A percentile compares a stretch with the other conserved stretches of the same genome.
Conservation (phyloP, 2,113 vertebrate genomes). For the Microcebus murinus region DNA sequence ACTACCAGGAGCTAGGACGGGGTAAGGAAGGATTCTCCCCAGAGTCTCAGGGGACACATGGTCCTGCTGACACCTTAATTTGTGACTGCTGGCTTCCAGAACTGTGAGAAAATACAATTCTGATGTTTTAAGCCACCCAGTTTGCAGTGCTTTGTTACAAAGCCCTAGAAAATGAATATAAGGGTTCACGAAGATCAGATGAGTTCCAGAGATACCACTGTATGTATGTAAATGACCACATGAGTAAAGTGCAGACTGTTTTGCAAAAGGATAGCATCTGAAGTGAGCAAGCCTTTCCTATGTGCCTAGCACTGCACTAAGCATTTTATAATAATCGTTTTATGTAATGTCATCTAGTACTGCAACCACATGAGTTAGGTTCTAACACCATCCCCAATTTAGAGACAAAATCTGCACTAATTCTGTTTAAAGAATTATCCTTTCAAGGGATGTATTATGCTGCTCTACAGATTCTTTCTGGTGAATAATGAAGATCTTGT, state of each 20-base stretch:
- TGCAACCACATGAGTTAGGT: neutral
- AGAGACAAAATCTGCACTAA: neutral
- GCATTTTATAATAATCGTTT: neutral
- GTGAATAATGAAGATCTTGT: neutral
- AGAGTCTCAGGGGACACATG: too few species aligned
- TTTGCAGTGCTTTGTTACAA: neutral
- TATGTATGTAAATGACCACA: neutral
- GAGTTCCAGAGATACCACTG: neutral
- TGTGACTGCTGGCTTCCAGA: neutral
- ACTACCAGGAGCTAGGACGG: neutral
- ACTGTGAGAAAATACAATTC: neutral
- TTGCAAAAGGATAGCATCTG: neutral
- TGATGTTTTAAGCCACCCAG: neutral
- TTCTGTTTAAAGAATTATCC: neutral
- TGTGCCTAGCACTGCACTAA: neutral
- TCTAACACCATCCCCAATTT: neutral
- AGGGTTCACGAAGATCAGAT: neutral
- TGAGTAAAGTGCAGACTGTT: too few species aligned
- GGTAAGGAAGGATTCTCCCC: neutral
- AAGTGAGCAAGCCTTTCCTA: neutral
- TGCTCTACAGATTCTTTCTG: neutral
- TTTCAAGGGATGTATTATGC: neutral
- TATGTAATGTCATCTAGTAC: neutral
- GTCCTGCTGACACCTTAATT: rapidly evolving
- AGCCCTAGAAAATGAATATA: neutral